Evolutionary conservation across 1,140 invertebrate genomes (phyloP).

Genomic region (Nilaparvata lugens): DNA sequence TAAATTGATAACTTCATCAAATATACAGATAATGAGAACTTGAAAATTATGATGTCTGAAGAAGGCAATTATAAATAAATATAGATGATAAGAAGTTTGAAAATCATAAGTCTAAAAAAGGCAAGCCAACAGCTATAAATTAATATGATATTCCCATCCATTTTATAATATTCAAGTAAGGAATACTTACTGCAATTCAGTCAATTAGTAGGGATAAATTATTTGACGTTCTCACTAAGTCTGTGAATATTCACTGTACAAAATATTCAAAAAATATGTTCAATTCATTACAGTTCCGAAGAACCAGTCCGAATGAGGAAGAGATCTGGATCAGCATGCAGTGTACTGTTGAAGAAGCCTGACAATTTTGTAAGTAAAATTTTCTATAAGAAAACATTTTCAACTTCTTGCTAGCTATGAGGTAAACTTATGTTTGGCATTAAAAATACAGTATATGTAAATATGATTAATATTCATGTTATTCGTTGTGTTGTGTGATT

Average conservation of each 20-base stretch:
- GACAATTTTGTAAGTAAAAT: constrained; percentile 12
- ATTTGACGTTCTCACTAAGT: background rate
- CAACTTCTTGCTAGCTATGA: background rate
- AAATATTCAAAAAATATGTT: background rate
- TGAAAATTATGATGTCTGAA: too few species aligned
- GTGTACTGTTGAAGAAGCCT: constrained; percentile 27
- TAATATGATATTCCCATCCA: background rate
- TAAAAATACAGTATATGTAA: background rate
- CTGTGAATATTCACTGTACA: background rate
- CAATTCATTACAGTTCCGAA: constrained; percentile 23
- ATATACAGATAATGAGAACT: too few species aligned
- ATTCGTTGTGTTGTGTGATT: background rate
- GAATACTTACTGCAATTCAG: background rate
- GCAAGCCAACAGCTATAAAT: too few species aligned
- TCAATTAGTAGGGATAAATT: background rate
- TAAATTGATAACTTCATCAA: too few species aligned
- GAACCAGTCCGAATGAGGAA: constrained; percentile 31
- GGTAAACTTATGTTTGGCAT: background rate
- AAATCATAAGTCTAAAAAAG: too few species aligned
- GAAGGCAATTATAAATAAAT: too few species aligned
- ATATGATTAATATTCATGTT: background rate
- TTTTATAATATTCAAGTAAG: background rate
- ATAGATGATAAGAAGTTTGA: too few species aligned
- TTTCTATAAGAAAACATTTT: constrained; percentile 7
- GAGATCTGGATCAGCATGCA: constrained; percentile 36